Evolutionary conservation across 2,888 invertebrate genomes (phyloP).

Genomic region (Agrotis ipsilon): DNA sequence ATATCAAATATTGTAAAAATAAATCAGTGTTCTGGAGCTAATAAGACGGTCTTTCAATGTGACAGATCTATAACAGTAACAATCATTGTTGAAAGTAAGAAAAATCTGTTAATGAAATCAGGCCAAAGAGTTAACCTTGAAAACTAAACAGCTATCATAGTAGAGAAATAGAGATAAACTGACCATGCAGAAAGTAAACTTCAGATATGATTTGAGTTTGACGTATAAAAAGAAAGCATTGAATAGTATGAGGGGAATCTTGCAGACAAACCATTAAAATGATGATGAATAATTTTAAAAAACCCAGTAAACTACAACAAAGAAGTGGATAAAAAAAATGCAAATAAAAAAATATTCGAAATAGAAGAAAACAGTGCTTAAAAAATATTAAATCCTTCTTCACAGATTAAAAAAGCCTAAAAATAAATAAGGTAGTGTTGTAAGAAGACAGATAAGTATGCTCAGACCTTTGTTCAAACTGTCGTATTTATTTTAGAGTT

Average conservation of each 20-base stretch:
- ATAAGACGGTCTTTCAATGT: background rate
- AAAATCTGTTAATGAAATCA: background rate
- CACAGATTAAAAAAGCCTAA: conserved; percentile 24
- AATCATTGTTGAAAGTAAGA: background rate
- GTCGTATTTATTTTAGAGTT: conserved; percentile 64
- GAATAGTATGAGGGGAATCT: too few relatives aligned
- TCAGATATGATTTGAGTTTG: too few relatives aligned
- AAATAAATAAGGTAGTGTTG: conserved; percentile 27
- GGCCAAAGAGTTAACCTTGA: too few relatives aligned
- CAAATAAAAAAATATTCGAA: background rate
- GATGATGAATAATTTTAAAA: too few relatives aligned
- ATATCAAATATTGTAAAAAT: background rate
- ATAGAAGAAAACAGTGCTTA: conserved; percentile 13
- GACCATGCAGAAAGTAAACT: too few relatives aligned
- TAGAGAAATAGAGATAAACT: too few relatives aligned
- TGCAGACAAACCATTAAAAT: too few relatives aligned
- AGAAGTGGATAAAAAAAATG: background rate
- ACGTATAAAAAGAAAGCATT: background rate
- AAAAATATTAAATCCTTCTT: conserved; percentile 26
- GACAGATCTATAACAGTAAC: background rate
- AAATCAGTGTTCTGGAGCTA: background rate
- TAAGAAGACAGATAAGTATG: conserved; percentile 33
- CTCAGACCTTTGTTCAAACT: conserved; percentile 37
- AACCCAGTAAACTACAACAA: background rate
- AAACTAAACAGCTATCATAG: too few relatives aligned